Percentiles rank a stretch among this genome's conserved stretches.
phyloP scores from a whole-genome alignment of 2,797 vertebrate species.

The Gila robusta region DNA sequence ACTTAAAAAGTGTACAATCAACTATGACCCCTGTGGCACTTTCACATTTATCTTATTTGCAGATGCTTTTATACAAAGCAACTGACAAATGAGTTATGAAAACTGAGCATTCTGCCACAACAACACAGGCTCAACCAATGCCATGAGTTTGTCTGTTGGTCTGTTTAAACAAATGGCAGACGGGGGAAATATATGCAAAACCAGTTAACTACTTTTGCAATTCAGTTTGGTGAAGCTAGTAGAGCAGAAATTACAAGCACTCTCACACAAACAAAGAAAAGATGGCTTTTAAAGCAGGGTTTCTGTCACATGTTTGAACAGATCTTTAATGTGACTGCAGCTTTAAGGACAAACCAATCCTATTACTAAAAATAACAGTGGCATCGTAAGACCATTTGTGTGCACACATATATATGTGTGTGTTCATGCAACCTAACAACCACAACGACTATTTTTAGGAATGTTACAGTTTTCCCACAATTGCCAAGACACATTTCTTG shows the following conservation, averaged over 20 bases:
- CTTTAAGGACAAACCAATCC: slow-evolving; percentile 75
- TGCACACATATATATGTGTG: neutral
- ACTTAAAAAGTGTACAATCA: neutral
- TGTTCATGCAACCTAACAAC: slow-evolving; percentile 1
- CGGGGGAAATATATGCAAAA: neutral
- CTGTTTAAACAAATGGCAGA: neutral
- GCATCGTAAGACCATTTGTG: slow-evolving; percentile 45
- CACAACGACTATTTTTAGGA: slow-evolving; percentile 4
- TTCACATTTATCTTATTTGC: neutral
- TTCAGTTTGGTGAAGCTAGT: neutral
- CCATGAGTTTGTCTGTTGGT: neutral
- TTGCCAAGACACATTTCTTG: neutral
- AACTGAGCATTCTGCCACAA: neutral
- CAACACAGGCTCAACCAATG: neutral
- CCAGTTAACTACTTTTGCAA: neutral
- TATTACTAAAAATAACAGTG: slow-evolving; percentile 67
- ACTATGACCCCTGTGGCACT: neutral
- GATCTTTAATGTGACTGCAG: slow-evolving; percentile 64
- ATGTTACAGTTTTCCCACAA: neutral
- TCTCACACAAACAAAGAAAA: neutral
- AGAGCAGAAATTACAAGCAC: neutral
- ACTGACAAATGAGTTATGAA: neutral
- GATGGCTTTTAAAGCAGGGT: neutral
- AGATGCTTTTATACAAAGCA: neutral
- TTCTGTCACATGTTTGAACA: slow-evolving; percentile 66